Evolutionary conservation across 2,888 invertebrate genomes (phyloP), one percentile per base, ranked within the genome.

Genomic region (Drosophila bunnanda): DNA sequence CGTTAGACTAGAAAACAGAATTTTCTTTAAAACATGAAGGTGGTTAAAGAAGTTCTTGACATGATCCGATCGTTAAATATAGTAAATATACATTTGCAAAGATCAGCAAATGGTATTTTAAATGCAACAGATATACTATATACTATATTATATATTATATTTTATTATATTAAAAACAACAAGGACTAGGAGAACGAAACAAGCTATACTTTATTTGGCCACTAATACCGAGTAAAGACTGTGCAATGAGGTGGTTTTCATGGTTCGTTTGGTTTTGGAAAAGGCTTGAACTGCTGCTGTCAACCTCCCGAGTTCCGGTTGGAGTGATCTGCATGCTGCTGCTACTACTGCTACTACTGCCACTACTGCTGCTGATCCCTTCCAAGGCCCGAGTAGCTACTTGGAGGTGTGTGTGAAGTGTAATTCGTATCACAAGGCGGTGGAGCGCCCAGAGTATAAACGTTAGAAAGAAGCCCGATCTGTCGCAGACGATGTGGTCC

Each of bases 101-200:
- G n/a, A n/a, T n/a, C n/a, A n/a, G n/a, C n/a, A n/a, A n/a, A n/a
- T n/a, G n/a, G n/a, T n/a, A n/a, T n/a, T n/a, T n/a, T n/a, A n/a
- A n/a, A n/a, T n/a, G n/a, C n/a, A n/a, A n/a, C n/a, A n/a, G n/a
- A n/a, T n/a, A n/a, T n/a, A n/a, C n/a, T n/a, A n/a, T n/a, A n/a
- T n/a, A n/a, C n/a, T n/a, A n/a, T n/a, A n/a, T n/a, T n/a, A n/a
- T n/a, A n/a, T n/a, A n/a, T n/a, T n/a, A n/a, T n/a, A n/a, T n/a
- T n/a, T n/a, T n/a, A n/a, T n/a, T n/a, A n/a, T n/a, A n/a, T n/a
- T n/a, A 17, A 39, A 39, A 0, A 17, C 10, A n/a, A 9, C 17
- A 10, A 39, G 17, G 39, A 39, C 17, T 39, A 10, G 5, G 39
- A 39, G 41, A 44, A 44, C 44, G 25, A 44, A 44, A 44, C 44